phyloP scores from a whole-genome alignment of 1,140 invertebrate species.

The Drosophila burlai region DNA sequence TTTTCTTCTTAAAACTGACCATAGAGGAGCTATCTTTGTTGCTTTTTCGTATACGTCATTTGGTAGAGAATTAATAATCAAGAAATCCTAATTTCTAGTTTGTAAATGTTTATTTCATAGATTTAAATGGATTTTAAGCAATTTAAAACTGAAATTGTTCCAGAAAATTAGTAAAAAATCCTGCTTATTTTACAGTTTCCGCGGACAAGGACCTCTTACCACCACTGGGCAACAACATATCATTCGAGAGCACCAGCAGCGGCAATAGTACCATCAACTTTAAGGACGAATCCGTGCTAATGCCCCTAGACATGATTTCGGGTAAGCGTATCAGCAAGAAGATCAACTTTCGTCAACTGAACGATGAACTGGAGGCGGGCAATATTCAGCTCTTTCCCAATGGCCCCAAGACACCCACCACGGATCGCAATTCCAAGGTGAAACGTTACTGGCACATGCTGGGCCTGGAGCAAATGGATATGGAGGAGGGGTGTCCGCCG shows the following conservation, averaged over 20 bases:
- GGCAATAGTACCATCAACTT: conserved; percentile 31
- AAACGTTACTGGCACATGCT: conserved; percentile 24
- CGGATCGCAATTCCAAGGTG: conserved; percentile 38
- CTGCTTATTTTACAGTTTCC: conserved; percentile 1
- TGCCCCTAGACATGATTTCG: conserved; percentile 57
- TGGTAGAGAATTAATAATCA: neutral
- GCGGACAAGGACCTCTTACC: neutral
- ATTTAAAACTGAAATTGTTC: neutral
- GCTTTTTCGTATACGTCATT: neutral
- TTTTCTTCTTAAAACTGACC: neutral
- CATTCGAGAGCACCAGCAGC: conserved; percentile 5
- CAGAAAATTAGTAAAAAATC: neutral
- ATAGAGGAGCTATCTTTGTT: neutral
- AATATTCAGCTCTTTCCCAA: conserved; percentile 59
- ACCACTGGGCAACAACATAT: neutral
- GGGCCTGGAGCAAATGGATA: conserved; percentile 3
- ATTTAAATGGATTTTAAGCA: neutral
- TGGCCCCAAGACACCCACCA: conserved; percentile 61
- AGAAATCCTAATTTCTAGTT: neutral
- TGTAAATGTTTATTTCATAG: neutral
- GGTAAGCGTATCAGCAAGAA: conserved; percentile 49
- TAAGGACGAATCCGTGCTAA: conserved; percentile 48
- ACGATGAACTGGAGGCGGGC: conserved; percentile 60
- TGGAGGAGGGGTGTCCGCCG: neutral
- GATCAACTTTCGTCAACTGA: conserved; percentile 61